Evolutionary conservation across 2,888 invertebrate species (phyloP), one percentile per base, ranked within the genome.

Genomic region (Andrena praecox): DNA sequence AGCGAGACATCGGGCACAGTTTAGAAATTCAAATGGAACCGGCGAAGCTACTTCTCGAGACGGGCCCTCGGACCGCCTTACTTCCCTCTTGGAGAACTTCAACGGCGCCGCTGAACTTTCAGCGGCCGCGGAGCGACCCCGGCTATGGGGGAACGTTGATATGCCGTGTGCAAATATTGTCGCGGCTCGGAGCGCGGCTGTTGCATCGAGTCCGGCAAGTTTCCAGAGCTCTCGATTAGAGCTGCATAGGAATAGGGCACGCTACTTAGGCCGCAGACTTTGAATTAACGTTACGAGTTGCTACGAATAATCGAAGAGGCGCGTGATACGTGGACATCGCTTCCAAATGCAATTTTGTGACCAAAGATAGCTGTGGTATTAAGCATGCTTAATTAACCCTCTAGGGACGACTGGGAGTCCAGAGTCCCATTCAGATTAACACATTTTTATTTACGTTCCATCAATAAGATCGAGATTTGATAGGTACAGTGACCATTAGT

Each of bases 1-100:
- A 24, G 64, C 64, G 33, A 31, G 33, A 20, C 66, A 54, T 54
- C 67, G 27, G n/a, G 42, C 16, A 69, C 67, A 68, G 48, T 68
- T 77, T 66, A 20, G 59, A 73, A 76, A 78, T 81, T 81, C 70
- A 77, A 79, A 82, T 66, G 24, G 60, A 42, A 42, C 68, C 42
- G 24, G 2, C n/a, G n/a, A 48, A 73, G 68, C 66, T 72, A 42
- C 27, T 8, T 73, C 70, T 56, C 69, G 56, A 69, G 68, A 56
- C 56, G 35, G 27, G 16, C 35, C 12, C 68, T 69, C 68, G 10
- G 68, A 69, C 56, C 35, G 56, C n/a, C 56, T 56, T 69, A 68
- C 29, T 50, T 33, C 16, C 20, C 48, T 62, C 70, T 50, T 7
- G 71, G 16, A 8, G 62, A 59, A 64, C 31, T 62, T 33, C 24